Conservation (phyloP, 2,888 invertebrate genomes). For the Drosophila subsilvestris region DNA sequence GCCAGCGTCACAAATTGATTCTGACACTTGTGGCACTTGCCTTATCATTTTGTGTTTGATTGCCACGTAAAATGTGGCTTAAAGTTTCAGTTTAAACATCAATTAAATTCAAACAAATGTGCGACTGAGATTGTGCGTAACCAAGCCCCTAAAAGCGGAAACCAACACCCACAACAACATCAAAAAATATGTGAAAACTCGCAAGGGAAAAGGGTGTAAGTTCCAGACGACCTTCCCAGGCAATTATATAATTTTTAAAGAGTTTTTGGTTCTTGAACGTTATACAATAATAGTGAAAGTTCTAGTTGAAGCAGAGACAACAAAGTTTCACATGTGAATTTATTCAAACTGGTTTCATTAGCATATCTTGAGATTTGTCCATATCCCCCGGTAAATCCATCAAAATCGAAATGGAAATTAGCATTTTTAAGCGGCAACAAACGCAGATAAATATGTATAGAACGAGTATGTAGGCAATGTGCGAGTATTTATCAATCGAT, state of each 20-base stretch:
- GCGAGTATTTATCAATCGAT: slow-evolving; percentile 45
- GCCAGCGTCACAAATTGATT: slow-evolving; percentile 32
- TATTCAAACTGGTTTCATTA: neutral
- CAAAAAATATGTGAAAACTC: slow-evolving; percentile 65
- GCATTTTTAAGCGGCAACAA: slow-evolving; percentile 48
- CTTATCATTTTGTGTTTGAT: slow-evolving; percentile 29
- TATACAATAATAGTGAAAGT: neutral
- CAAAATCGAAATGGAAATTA: slow-evolving; percentile 36
- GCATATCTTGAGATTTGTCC: neutral
- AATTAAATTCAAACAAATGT: slow-evolving; percentile 41
- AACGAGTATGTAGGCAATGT: neutral
- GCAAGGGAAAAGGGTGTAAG: slow-evolving; percentile 43
- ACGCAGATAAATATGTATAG: slow-evolving; percentile 11
- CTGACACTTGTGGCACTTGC: slow-evolving; percentile 64
- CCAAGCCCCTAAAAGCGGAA: slow-evolving; percentile 9
- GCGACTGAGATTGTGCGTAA: slow-evolving; percentile 39
- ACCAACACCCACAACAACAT: slow-evolving; percentile 23
- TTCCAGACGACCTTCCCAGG: neutral
- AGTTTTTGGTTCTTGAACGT: too few species aligned
- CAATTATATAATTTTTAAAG: neutral
- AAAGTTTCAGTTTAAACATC: slow-evolving; percentile 51
- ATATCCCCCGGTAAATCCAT: slow-evolving; percentile 17
- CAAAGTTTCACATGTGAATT: neutral
- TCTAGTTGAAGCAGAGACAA: neutral
- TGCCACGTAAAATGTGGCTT: slow-evolving; percentile 33